Percentiles rank a stretch among this genome's conserved stretches.
phyloP scores from a whole-genome alignment of 2,797 vertebrate genomes.

The Gastrophryne carolinensis region DNA sequence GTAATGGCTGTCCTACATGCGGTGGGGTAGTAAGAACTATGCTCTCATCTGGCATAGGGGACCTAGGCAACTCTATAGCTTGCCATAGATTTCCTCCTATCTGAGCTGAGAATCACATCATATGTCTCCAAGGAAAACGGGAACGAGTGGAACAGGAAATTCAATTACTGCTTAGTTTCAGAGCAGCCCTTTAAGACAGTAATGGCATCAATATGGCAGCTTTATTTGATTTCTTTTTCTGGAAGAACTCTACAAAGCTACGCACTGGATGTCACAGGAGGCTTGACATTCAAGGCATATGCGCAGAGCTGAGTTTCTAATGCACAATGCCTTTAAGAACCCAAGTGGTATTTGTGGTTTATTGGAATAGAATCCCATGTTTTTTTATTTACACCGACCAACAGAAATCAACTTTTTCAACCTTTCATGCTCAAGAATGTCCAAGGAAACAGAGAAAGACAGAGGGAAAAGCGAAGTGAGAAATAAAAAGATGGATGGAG shows the following conservation, averaged over 20 bases:
- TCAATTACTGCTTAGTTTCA: conserved; percentile 32
- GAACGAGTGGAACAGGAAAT: conserved; percentile 32
- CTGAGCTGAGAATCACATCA: conserved; percentile 33
- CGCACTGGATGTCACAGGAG: background rate
- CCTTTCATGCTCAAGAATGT: too few relatives aligned
- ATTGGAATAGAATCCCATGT: too few relatives aligned
- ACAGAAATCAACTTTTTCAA: too few relatives aligned
- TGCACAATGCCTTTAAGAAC: too few relatives aligned
- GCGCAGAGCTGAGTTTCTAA: background rate
- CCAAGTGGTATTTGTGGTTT: too few relatives aligned
- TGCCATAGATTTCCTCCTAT: conserved; percentile 39
- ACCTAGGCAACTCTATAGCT: background rate
- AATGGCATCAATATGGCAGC: conserved; percentile 6
- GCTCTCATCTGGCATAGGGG: background rate
- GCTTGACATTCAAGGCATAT: background rate
- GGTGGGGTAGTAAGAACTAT: background rate
- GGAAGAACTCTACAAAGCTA: background rate
- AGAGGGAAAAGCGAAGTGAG: too few relatives aligned
- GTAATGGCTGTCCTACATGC: background rate
- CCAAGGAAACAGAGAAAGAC: too few relatives aligned
- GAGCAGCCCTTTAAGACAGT: conserved; percentile 6
- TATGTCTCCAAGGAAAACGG: conserved; percentile 11
- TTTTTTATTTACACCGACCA: too few relatives aligned
- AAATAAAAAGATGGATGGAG: too few relatives aligned
- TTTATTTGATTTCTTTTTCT: conserved; percentile 27